Percentiles rank a stretch among this genome's conserved stretches.
Conservation (phyloP, 2,113 vertebrate genomes). For the Brachyistius frenatus region DNA sequence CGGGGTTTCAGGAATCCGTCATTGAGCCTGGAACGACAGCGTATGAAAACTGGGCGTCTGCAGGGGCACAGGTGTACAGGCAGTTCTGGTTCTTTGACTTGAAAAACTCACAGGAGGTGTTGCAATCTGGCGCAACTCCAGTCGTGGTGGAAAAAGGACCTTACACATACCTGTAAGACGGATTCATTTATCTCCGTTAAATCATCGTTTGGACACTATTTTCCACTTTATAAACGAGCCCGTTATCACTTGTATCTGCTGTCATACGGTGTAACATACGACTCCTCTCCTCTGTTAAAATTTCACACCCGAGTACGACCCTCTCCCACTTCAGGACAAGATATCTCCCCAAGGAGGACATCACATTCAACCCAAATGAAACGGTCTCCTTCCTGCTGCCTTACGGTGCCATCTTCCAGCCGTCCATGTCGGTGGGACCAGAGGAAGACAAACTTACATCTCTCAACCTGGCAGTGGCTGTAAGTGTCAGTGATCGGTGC, state of each 20-base stretch:
- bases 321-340: conserved; percentile 83
- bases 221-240: too few relatives aligned
- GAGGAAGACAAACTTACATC: conserved; percentile 88
- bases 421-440: conserved; percentile 86
- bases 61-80: conserved; percentile 87
- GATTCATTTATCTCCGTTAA: neutral
- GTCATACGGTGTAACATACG: too few relatives aligned
- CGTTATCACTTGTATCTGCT: too few relatives aligned
- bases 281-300: too few relatives aligned
- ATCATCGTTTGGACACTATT: neutral
- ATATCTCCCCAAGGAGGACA: conserved; percentile 89
- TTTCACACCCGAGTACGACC: neutral
- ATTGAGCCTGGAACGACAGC: conserved; percentile 90
- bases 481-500: conserved; percentile 80
- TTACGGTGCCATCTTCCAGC: conserved; percentile 86
- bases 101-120: conserved; percentile 86
- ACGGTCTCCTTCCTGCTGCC: conserved; percentile 89
- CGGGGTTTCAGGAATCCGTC: conserved; percentile 87
- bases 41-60: conserved; percentile 88
- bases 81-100: conserved; percentile 95
- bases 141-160: conserved; percentile 89
- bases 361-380: conserved; percentile 77
- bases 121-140: conserved; percentile 77
- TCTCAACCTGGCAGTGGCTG: conserved; percentile 92
- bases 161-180: conserved; percentile 91